Evolutionary conservation across 2,888 invertebrate genomes (phyloP).

Genomic region (Pegoplata infirma): DNA sequence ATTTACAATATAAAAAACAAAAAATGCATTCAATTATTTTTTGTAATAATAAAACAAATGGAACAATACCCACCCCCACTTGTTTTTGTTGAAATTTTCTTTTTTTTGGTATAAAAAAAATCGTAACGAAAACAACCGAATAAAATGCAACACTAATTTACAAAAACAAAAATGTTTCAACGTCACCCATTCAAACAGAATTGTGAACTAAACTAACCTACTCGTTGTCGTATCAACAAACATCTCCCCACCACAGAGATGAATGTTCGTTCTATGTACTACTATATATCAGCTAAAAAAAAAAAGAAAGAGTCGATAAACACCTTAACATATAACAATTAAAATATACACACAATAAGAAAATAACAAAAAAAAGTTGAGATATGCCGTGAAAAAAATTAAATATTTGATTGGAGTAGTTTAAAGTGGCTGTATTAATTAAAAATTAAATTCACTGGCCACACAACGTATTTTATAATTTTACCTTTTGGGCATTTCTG

Average conservation of each 20-base stretch:
- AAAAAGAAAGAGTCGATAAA: conserved; percentile 31
- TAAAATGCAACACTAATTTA: conserved; percentile 39
- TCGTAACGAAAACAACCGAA: conserved; percentile 41
- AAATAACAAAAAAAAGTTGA: conserved; percentile 30
- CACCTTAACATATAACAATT: conserved; percentile 46
- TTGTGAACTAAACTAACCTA: conserved; percentile 41
- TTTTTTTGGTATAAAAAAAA: background rate
- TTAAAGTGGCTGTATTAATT: conserved; percentile 25
- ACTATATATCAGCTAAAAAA: conserved; percentile 15
- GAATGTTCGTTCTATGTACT: conserved; percentile 39
- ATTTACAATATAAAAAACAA: background rate
- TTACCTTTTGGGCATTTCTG: conserved; percentile 78
- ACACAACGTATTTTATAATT: conserved; percentile 40
- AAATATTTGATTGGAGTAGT: conserved; percentile 20
- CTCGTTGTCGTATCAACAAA: conserved; percentile 47
- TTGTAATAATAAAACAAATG: background rate
- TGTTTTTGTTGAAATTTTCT: background rate
- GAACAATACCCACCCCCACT: background rate
- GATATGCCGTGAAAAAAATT: conserved; percentile 21
- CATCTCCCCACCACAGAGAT: conserved; percentile 29
- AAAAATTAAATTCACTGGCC: conserved; percentile 1
- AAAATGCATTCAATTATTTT: background rate
- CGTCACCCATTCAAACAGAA: conserved; percentile 52
- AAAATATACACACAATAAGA: conserved; percentile 37
- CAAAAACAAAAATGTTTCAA: conserved; percentile 29